These are phyloP conservation scores for Plectus sambesii DNA, from an alignment of 1,140 invertebrate species.

Conservation along the genomic window DNA sequence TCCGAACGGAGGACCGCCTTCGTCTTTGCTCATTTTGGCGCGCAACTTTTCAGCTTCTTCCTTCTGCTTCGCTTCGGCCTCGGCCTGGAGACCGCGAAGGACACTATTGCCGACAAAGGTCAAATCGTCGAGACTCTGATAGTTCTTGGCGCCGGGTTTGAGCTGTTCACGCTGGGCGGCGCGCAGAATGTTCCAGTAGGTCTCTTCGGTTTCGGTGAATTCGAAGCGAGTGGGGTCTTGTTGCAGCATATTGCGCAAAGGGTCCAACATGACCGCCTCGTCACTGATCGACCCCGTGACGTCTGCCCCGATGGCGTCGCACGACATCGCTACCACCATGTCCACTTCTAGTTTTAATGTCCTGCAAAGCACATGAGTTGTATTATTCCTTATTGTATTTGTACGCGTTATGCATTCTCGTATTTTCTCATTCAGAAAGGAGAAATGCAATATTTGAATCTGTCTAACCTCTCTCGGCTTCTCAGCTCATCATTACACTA, in stretches of 20 bases:
- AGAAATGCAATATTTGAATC: too few relatives aligned
- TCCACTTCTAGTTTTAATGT: slow-evolving; percentile 20
- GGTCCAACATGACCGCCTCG: background rate
- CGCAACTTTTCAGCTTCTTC: slow-evolving; percentile 26
- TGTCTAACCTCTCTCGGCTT: too few relatives aligned
- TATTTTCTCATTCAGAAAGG: too few relatives aligned
- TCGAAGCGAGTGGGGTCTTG: slow-evolving; percentile 35
- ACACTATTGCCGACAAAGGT: slow-evolving; percentile 32
- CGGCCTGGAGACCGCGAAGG: slow-evolving; percentile 31
- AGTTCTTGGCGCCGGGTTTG: slow-evolving; percentile 22
- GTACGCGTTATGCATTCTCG: too few relatives aligned
- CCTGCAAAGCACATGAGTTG: too few relatives aligned
- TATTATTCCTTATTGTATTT: too few relatives aligned
- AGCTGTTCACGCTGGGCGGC: slow-evolving; percentile 33
- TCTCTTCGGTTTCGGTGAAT: slow-evolving; percentile 35
- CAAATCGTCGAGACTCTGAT: slow-evolving; percentile 33
- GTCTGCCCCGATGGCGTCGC: slow-evolving; percentile 8
- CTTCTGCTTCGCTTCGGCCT: slow-evolving; percentile 35
- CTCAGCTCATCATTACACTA: too few relatives aligned
- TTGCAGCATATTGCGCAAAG: slow-evolving; percentile 9
- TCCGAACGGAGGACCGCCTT: slow-evolving; percentile 10
- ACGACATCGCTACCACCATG: slow-evolving; percentile 23
- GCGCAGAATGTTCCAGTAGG: slow-evolving; percentile 35
- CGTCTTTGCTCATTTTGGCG: slow-evolving; percentile 8
- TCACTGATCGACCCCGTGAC: slow-evolving; percentile 10